phyloP scores from a whole-genome alignment of 2,888 invertebrate genomes.

The Oxycera nigricornis region DNA sequence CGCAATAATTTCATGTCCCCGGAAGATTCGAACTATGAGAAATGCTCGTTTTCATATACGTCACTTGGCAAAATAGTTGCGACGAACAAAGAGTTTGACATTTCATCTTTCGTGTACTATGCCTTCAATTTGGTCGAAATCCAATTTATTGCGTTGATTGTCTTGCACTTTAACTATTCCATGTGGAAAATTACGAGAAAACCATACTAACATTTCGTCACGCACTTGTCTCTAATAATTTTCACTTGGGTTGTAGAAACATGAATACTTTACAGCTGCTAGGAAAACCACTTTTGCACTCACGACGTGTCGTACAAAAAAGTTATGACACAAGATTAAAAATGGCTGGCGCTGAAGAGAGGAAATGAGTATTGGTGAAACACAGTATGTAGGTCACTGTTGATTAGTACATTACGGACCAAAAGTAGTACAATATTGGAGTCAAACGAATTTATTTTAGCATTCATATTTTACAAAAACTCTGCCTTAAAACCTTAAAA shows the following conservation, averaged over 20 bases:
- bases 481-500: too few relatives aligned
- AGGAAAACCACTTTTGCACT: conserved; percentile 23
- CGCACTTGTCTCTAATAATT: not conserved
- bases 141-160: not conserved
- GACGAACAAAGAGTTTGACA: conserved; percentile 37
- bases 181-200: not conserved
- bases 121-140: not conserved
- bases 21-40: not conserved
- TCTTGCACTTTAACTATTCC: not conserved
- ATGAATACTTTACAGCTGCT: conserved; percentile 1
- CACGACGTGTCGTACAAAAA: conserved; percentile 25
- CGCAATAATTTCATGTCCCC: conserved; percentile 2
- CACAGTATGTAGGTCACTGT: not conserved
- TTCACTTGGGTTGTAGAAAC: conserved; percentile 2
- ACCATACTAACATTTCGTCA: conserved; percentile 20
- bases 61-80: conserved; percentile 1
- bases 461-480: too few relatives aligned
- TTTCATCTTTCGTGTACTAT: conserved; percentile 4
- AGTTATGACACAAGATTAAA: conserved; percentile 34
- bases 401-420: too few relatives aligned
- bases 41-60: not conserved
- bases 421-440: too few relatives aligned
- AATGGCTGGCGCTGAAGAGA: conserved; percentile 13
- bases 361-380: not conserved
- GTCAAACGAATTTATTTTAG: too few relatives aligned